Evolutionary conservation across 2,888 invertebrate species (phyloP).

Genomic region (Tubiluchus corallicola): DNA sequence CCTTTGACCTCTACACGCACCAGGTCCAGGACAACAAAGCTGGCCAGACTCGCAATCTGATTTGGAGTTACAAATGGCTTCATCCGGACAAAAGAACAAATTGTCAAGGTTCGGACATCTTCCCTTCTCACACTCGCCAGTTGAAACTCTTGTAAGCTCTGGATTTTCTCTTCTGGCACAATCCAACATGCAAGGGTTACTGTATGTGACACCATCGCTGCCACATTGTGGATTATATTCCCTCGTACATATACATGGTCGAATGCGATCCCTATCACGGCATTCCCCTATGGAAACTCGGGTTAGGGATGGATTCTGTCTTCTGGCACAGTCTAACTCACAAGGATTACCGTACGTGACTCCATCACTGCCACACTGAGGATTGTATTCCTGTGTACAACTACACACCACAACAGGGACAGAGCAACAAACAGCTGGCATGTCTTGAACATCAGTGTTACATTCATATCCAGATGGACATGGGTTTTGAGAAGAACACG

Average conservation of each 20-base stretch:
- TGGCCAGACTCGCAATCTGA: no score
- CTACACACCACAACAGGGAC: not conserved
- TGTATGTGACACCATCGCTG: no score
- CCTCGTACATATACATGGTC: constrained; percentile 1
- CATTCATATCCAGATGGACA: not conserved
- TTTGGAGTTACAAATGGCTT: no score
- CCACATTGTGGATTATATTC: no score
- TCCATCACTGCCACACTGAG: constrained; percentile 1
- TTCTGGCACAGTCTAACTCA: not conserved
- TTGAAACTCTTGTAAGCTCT: no score
- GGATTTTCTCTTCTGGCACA: no score
- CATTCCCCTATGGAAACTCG: not conserved
- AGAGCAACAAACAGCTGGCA: constrained; percentile 3
- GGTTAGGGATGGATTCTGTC: not conserved
- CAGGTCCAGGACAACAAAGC: no score
- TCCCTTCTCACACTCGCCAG: no score
- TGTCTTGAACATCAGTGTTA: not conserved
- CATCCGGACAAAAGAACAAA: not conserved
- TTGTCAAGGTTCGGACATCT: no score
- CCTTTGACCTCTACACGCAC: no score
- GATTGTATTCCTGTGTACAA: constrained; percentile 1
- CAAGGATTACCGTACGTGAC: not conserved
- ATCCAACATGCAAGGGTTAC: no score
- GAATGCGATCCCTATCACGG: not conserved
- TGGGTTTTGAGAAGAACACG: not conserved